Base-by-base conservation (phyloP, 1,140 invertebrate genomes). In the Camponotus floridanus region DNA sequence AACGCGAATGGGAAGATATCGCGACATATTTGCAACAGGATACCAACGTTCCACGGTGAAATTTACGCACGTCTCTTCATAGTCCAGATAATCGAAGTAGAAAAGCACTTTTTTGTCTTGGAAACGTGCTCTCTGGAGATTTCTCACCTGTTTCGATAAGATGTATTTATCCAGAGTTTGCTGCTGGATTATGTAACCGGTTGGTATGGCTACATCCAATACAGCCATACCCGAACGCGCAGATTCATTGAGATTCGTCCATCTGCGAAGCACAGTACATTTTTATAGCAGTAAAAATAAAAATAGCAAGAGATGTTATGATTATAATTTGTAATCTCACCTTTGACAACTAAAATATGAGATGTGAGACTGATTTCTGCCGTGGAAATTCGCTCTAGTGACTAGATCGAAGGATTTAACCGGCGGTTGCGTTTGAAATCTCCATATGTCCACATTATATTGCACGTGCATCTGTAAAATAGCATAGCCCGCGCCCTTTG, bases 1-100 rank as follows among this genome's bases (percentile, higher is more conserved):
- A 8, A 99, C 97, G 88, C 98, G 96, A 65, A 99, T 97, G 4
- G 98, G 97, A 87, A 99, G 96, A 93, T 98, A 98, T 45, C 98
- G 96, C 0, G 99, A 99, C 97, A 99, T 98, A 94, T 99, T 99
- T 18, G 99, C 99, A 3, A 99, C 98, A 11, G 99, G 99, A 95
- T 97, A 98, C 98, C 98, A 99, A 87, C 99, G 96, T 95, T 99
- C 98, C 33, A 99, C 96, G 0, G 98, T 98, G 91, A 99, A 98
- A 92, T 98, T 97, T 0, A 99, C 97, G 93, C 99, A 99, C 0
- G 98, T 99, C 80, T 97, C 96, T 93, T 97, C 97, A 3, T 96
- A 93, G 91, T 98, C 98, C 91, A 99, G 94, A 95, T 98, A 99
- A 93, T 99, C 97, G 93, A 99, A 99, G 93, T 99, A 99, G 94